Percentiles rank a stretch among this genome's conserved stretches.
phyloP scores from a whole-genome alignment of 1,140 invertebrate species.

The Caerostris extrusa region DNA sequence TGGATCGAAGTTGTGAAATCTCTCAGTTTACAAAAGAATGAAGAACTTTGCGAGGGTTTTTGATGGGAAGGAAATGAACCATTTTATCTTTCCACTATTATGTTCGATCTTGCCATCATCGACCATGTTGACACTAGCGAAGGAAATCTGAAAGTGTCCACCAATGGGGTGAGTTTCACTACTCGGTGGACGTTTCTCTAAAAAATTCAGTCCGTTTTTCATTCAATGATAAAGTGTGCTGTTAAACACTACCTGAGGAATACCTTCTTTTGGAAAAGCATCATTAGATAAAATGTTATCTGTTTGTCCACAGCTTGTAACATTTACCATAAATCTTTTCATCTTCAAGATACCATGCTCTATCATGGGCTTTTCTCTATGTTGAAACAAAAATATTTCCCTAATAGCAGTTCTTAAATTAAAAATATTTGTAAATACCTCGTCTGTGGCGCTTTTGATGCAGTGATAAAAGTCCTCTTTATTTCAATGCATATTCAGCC shows the following conservation, averaged over 20 bases:
- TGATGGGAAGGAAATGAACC: no score
- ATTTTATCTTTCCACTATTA: no score
- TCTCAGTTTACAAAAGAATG: no score
- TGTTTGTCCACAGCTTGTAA: no score
- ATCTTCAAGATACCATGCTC: constrained; percentile 80
- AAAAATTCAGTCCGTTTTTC: background rate
- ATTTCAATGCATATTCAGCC: background rate
- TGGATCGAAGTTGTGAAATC: background rate
- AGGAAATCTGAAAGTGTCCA: constrained; percentile 21
- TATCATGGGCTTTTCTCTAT: constrained; percentile 81
- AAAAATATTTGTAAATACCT: background rate
- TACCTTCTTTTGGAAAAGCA: background rate
- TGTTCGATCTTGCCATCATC: background rate
- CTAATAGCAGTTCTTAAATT: background rate
- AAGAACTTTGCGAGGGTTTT: no score
- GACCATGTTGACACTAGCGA: background rate
- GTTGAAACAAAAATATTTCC: background rate
- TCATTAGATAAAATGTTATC: background rate
- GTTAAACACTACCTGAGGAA: constrained; percentile 54
- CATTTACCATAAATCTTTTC: constrained; percentile 79
- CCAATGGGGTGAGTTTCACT: background rate
- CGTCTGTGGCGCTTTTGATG: background rate
- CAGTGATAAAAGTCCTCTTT: background rate
- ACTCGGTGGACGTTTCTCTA: background rate
- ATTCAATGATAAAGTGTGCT: background rate